Conservation (phyloP, 2,888 invertebrate species). For the Mythimna impura region DNA sequence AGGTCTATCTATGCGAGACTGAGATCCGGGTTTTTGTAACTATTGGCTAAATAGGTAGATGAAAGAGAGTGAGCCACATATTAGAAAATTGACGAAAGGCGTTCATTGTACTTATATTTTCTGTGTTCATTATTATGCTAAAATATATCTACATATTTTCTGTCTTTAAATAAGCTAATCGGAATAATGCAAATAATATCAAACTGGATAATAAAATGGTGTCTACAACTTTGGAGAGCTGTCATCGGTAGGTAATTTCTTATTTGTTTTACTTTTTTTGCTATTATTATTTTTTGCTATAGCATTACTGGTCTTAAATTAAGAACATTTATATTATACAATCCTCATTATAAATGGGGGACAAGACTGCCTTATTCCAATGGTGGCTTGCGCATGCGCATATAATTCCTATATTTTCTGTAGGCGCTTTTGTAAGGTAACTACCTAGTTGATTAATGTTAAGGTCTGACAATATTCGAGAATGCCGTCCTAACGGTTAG, state of each 20-base stretch:
- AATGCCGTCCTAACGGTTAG: slow-evolving; percentile 37
- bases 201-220: neutral
- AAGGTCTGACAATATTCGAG: slow-evolving; percentile 40
- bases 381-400: slow-evolving; percentile 7
- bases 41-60: neutral
- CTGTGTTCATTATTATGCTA: neutral
- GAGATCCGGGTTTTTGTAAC: neutral
- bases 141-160: neutral
- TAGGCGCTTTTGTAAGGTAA: neutral
- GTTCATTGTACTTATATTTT: no score
- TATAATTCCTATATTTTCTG: slow-evolving; percentile 5
- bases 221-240: neutral
- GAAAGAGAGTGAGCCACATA: neutral
- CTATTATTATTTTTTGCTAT: no score
- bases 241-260: neutral
- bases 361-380: slow-evolving; percentile 19
- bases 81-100: neutral
- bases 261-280: neutral
- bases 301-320: neutral
- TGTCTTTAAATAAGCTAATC: neutral
- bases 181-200: neutral
- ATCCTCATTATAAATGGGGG: neutral
- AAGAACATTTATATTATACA: neutral
- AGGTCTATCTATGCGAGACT: neutral
- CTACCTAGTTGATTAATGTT: neutral